Conservation (phyloP, 2,113 vertebrate genomes). For the Seriola dumerili region DNA sequence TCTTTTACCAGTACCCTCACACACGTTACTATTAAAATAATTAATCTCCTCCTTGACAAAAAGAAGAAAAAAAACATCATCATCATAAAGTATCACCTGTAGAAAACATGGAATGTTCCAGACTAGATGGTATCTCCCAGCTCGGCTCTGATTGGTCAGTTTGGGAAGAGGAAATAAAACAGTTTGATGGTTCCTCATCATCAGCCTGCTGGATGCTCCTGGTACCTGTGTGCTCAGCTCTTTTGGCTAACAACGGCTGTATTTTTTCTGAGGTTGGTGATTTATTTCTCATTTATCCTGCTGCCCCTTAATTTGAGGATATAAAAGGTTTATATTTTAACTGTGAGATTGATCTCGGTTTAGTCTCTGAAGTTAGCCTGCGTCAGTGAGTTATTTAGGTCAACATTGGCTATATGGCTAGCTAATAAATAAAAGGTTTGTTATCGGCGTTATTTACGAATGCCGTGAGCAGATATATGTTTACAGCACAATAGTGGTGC, state of each 20-base stretch:
- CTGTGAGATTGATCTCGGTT: not conserved
- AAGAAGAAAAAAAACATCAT: too few species aligned
- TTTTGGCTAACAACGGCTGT: not conserved
- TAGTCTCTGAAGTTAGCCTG: constrained; percentile 1
- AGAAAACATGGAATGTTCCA: constrained; percentile 59
- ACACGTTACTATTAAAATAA: not conserved
- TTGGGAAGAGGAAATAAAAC: constrained; percentile 56
- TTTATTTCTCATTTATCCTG: not conserved
- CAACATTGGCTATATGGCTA: constrained; percentile 30
- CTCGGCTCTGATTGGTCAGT: constrained; percentile 67
- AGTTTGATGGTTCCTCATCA: constrained; percentile 29
- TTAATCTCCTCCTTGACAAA: not conserved
- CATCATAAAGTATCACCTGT: fast-evolving
- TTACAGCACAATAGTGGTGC: not conserved
- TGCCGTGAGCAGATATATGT: too few species aligned
- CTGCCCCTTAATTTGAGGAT: not conserved
- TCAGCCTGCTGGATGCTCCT: constrained; percentile 35
- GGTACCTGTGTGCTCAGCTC: not conserved
- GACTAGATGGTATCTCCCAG: constrained; percentile 37
- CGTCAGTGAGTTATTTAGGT: constrained; percentile 48
- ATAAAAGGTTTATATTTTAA: not conserved
- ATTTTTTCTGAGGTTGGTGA: constrained; percentile 54
- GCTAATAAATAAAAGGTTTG: not conserved
- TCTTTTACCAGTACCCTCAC: not conserved
- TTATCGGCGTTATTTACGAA: too few species aligned